Percentiles rank a stretch among this genome's conserved stretches.
Conservation (phyloP, 2,888 invertebrate genomes). For the Saturnia pavonia region DNA sequence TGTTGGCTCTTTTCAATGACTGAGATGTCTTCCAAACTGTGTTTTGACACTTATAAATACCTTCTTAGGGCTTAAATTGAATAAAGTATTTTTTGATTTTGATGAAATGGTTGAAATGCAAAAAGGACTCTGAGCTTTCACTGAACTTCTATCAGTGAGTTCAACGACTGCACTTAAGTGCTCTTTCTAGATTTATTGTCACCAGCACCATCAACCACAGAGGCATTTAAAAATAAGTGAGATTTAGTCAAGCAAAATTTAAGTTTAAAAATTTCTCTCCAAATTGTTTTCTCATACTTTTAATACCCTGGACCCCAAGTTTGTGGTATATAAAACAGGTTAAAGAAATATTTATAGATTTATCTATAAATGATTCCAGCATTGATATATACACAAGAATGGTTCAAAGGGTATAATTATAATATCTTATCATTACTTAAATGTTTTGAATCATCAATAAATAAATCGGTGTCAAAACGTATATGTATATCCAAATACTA, state of each 20-base stretch:
- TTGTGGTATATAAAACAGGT: not conserved
- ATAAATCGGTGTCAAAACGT: not conserved
- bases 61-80: no score
- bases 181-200: not conserved
- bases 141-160: not conserved
- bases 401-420: not conserved
- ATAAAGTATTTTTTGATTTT: no score
- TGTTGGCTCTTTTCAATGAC: no score
- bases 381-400: not conserved
- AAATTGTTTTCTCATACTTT: no score
- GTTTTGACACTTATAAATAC: no score
- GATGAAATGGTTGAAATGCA: no score
- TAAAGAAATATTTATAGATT: not conserved
- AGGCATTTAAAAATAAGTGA: not conserved
- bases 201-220: not conserved
- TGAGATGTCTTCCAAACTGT: no score
- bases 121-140: no score
- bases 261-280: no score
- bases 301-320: not conserved
- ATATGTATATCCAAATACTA: not conserved
- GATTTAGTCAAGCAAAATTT: not conserved
- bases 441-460: not conserved
- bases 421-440: no score
- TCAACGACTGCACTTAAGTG: not conserved
- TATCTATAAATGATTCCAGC: not conserved